Conservation (phyloP, 2,113 vertebrate species). For the Hymenochirus boettgeri region DNA sequence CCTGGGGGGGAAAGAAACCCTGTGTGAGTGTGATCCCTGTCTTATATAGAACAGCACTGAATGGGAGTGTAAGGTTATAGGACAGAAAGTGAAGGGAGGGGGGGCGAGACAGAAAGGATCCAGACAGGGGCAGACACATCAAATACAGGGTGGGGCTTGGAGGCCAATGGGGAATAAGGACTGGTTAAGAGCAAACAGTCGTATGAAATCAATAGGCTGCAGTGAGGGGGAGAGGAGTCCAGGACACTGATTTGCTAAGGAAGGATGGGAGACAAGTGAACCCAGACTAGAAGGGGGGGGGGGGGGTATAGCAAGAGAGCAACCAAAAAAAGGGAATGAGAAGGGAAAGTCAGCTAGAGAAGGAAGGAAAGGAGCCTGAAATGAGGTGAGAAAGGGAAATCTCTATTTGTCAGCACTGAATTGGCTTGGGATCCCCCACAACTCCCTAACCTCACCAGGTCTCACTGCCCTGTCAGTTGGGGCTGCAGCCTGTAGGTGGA, state of each 20-base stretch:
- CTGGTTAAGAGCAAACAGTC: not conserved
- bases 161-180: not conserved
- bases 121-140: not conserved
- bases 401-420: conserved; percentile 23
- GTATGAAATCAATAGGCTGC: not conserved
- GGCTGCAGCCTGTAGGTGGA: conserved; percentile 25
- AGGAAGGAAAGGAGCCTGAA: too few species aligned
- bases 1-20: conserved; percentile 30
- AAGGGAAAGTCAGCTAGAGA: too few species aligned
- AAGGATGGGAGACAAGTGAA: not conserved
- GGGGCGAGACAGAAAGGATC: too few species aligned
- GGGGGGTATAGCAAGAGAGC: not conserved
- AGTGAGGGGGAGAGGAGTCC: not conserved
- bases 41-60: too few species aligned
- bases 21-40: conserved; percentile 11
- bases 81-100: not conserved
- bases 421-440: conserved; percentile 36
- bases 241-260: not conserved
- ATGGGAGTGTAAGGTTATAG: not conserved
- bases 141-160: too few species aligned
- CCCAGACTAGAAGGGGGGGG: too few species aligned
- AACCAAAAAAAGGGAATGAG: too few species aligned
- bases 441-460: conserved; percentile 15
- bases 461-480: conserved; percentile 2
- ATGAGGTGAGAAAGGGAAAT: too few species aligned